Evolutionary conservation across 2,797 vertebrate genomes (phyloP).

Genomic region (Pyrocephalus nanus): DNA sequence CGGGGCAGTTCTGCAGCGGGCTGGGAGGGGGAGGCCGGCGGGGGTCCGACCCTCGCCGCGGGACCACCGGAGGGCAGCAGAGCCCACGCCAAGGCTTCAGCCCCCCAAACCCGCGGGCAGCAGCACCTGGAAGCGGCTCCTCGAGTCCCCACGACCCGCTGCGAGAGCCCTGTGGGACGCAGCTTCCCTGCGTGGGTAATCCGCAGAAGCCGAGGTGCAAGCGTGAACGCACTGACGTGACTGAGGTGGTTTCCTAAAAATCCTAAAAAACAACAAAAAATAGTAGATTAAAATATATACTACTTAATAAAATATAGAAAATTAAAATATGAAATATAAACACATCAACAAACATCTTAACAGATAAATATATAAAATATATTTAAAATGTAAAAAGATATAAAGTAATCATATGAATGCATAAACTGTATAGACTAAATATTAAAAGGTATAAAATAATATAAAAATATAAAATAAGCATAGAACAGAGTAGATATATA

Average conservation of each 20-base stretch:
- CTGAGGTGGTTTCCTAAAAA: neutral
- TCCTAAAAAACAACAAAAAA: neutral
- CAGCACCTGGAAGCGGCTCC: neutral
- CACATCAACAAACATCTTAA: neutral
- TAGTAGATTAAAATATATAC: neutral
- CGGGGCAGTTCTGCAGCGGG: neutral
- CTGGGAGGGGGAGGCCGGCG: fast-evolving
- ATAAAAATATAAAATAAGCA: too few relatives aligned
- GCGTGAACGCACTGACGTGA: fast-evolving
- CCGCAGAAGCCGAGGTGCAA: fast-evolving
- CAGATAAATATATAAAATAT: neutral
- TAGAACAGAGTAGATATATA: neutral
- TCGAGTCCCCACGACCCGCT: too few relatives aligned
- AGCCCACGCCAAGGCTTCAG: constrained; percentile 25
- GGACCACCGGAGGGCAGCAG: constrained; percentile 63
- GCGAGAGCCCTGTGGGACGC: neutral
- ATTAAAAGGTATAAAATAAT: neutral
- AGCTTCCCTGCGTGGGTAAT: neutral
- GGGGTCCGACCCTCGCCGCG: neutral
- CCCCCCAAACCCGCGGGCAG: fast-evolving
- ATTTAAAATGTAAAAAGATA: neutral
- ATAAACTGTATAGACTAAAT: neutral
- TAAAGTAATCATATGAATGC: neutral
- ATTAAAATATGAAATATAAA: neutral
- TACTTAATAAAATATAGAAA: neutral